These are phyloP conservation scores for Melierax canorus DNA, from an alignment of 2,113 vertebrate species.

Conservation along the genomic window DNA sequence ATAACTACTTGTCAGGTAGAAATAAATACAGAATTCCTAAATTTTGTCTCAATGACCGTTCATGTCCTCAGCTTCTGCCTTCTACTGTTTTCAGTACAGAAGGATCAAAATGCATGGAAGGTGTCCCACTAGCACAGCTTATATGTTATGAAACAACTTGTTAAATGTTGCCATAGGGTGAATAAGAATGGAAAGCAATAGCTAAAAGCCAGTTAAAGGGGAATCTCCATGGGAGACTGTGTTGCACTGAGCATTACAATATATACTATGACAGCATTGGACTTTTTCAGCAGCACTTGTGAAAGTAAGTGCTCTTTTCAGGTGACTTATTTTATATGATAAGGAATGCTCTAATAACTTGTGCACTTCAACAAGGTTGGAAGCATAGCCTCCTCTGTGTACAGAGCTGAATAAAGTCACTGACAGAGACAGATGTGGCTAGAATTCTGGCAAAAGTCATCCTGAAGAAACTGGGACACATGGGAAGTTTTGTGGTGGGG, in stretches of 20 bases:
- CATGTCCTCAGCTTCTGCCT: not conserved
- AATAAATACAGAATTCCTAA: not conserved
- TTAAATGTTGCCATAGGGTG: not conserved
- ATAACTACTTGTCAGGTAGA: not conserved
- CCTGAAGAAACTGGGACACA: not conserved
- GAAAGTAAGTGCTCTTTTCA: not conserved
- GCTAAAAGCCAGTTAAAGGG: not conserved
- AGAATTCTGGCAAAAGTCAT: not conserved
- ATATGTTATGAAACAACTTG: not conserved
- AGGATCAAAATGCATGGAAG: not conserved
- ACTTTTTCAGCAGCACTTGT: not conserved
- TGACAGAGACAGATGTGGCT: not conserved
- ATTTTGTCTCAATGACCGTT: not conserved
- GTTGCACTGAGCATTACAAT: not conserved
- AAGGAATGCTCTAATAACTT: not conserved
- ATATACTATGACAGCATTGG: not conserved
- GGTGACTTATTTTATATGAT: not conserved
- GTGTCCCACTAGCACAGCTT: not conserved
- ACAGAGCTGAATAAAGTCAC: not conserved
- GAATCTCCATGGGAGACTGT: not conserved
- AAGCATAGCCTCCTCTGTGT: not conserved
- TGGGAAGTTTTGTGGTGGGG: not conserved
- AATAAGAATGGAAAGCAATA: not conserved
- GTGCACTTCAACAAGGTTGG: not conserved
- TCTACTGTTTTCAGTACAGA: not conserved